Percentiles rank a stretch among this genome's conserved stretches.
Evolutionary conservation across 2,113 vertebrate genomes (phyloP).

Genomic region (Anhinga rufa): DNA sequence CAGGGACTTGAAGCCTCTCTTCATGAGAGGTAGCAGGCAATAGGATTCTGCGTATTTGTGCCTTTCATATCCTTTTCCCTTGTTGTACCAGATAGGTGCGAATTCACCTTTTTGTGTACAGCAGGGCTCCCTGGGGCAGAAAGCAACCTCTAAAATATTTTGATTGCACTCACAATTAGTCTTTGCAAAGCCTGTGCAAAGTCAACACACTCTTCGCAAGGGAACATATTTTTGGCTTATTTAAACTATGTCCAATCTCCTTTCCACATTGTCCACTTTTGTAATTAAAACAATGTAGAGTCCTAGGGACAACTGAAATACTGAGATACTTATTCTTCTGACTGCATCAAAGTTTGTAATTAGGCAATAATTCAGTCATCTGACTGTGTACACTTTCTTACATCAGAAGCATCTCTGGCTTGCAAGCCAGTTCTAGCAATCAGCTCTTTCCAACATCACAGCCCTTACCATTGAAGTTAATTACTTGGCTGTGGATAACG

Average conservation of each 20-base stretch:
- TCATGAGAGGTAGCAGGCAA: neutral
- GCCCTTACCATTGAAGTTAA: neutral
- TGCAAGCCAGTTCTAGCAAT: neutral
- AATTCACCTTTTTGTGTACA: fast-evolving
- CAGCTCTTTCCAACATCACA: neutral
- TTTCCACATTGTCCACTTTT: neutral
- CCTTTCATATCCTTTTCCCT: neutral
- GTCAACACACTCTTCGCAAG: neutral
- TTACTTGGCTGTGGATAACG: neutral
- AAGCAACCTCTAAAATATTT: neutral
- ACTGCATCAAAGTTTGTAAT: neutral
- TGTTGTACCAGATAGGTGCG: neutral
- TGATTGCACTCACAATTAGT: neutral
- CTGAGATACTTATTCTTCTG: neutral
- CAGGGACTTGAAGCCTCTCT: neutral
- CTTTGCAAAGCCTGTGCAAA: neutral
- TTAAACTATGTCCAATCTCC: neutral
- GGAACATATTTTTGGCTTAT: neutral
- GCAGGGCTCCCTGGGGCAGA: neutral
- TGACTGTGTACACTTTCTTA: neutral
- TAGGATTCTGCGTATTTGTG: neutral
- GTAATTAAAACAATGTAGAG: neutral
- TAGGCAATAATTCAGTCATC: neutral
- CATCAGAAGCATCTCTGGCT: neutral
- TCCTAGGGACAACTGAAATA: neutral